A percentile compares a stretch with the other conserved stretches of the same genome.
These are phyloP conservation scores for Taphrorychus bicolor DNA, from an alignment of 2,888 invertebrate genomes.

Conservation along the genomic window DNA sequence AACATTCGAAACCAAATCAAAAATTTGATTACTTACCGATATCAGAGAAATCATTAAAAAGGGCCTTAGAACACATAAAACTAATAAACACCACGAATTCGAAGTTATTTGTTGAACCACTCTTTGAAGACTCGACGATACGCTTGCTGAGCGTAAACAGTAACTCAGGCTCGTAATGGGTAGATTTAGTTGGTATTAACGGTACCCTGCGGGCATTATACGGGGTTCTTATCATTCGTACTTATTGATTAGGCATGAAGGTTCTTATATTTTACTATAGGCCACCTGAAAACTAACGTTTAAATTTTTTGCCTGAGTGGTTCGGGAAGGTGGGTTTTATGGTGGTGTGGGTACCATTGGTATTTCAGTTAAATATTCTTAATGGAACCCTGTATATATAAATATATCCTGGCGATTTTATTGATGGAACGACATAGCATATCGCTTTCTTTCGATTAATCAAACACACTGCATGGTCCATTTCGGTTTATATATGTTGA, in stretches of 20 bases:
- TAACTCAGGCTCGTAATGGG: slow-evolving; percentile 62
- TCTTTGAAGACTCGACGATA: slow-evolving; percentile 57
- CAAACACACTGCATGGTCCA: slow-evolving; percentile 1
- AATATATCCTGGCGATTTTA: neutral
- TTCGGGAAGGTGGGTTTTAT: neutral
- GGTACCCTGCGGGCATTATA: slow-evolving; percentile 36
- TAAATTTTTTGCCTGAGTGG: neutral
- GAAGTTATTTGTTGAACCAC: slow-evolving; percentile 52
- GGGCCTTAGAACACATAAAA: slow-evolving; percentile 54
- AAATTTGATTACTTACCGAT: slow-evolving; percentile 47
- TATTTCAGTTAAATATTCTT: neutral
- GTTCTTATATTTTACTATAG: neutral
- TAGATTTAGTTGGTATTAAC: slow-evolving; percentile 33
- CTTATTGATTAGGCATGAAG: neutral
- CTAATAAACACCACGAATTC: slow-evolving; percentile 47
- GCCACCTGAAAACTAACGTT: neutral
- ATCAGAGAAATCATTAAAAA: slow-evolving; percentile 53
- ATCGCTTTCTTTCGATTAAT: slow-evolving; percentile 13
- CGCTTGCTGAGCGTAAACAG: slow-evolving; percentile 67
- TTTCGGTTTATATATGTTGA: slow-evolving; percentile 8
- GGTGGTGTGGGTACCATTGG: neutral
- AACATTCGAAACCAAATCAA: neutral
- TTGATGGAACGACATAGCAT: slow-evolving; percentile 8
- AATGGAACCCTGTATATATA: slow-evolving; percentile 15
- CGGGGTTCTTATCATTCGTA: slow-evolving; percentile 18